Evolutionary conservation across 53 echinoderm and acorn worm species (phyloP).

Genomic region (Echinometra lucunter): DNA sequence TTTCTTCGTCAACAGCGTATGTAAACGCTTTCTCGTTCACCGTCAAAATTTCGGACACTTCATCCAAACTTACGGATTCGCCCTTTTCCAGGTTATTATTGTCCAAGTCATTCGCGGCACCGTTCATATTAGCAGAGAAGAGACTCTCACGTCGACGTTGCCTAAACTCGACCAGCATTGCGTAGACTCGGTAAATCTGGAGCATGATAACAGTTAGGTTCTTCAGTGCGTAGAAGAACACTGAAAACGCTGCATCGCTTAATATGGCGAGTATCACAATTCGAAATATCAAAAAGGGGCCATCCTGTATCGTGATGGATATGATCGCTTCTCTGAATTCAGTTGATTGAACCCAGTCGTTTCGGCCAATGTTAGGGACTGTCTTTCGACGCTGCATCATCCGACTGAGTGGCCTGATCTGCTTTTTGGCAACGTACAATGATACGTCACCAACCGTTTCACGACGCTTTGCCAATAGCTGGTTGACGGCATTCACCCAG

Average conservation of each 20-base stretch:
- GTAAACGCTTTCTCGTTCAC: constrained; percentile 25
- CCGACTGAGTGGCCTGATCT: not conserved
- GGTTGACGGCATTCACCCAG: constrained; percentile 65
- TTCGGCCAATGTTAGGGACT: not conserved
- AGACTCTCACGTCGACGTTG: constrained; percentile 9
- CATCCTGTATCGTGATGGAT: constrained; percentile 61
- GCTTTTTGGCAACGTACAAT: constrained; percentile 39
- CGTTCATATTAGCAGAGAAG: not conserved
- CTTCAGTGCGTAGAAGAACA: constrained; percentile 65
- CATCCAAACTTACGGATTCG: not conserved
- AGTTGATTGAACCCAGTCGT: constrained; percentile 36
- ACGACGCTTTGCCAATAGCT: constrained; percentile 45
- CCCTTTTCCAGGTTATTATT: not conserved
- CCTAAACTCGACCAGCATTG: constrained; percentile 59
- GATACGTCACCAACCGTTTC: constrained; percentile 40
- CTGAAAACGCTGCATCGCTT: not conserved
- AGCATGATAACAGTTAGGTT: constrained; percentile 57
- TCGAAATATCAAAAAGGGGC: constrained; percentile 63
- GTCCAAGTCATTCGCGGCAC: not conserved
- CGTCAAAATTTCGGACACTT: not conserved
- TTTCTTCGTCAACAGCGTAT: not conserved
- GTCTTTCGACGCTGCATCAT: not conserved
- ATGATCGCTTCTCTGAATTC: constrained; percentile 67
- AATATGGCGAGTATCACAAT: constrained; percentile 5
- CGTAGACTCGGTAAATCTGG: constrained; percentile 64